Conservation (phyloP, 2,888 invertebrate species). For the Ditula angustiorana region DNA sequence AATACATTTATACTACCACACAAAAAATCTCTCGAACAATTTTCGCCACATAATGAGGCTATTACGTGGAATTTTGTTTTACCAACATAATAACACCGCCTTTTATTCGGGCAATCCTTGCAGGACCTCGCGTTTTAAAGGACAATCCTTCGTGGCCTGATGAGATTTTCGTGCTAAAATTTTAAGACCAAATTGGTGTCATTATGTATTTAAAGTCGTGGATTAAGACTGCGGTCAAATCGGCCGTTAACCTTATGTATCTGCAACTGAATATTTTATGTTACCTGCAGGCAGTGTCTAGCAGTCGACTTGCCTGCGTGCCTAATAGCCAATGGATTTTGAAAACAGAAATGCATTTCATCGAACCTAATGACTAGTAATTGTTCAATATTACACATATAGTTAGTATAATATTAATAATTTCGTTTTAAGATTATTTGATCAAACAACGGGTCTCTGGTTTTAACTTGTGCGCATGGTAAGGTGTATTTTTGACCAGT, state of each 20-base stretch:
- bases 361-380: background rate
- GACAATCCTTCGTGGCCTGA: slow-evolving; percentile 81
- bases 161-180: slow-evolving; percentile 84
- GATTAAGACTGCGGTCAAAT: slow-evolving; percentile 77
- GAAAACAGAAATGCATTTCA: background rate
- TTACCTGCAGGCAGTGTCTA: background rate
- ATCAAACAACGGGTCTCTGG: too few relatives aligned
- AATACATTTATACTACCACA: slow-evolving; percentile 84
- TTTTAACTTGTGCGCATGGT: too few relatives aligned
- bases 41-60: slow-evolving; percentile 86
- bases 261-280: slow-evolving; percentile 14
- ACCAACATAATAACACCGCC: slow-evolving; percentile 85
- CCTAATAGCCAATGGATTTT: background rate
- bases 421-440: too few relatives aligned
- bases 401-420: too few relatives aligned
- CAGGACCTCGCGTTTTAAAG: slow-evolving; percentile 80
- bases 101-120: slow-evolving; percentile 79
- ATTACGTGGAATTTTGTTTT: slow-evolving; percentile 85
- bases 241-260: slow-evolving; percentile 54
- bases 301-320: background rate
- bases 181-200: slow-evolving; percentile 78
- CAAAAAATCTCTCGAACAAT: slow-evolving; percentile 84
- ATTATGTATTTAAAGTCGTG: slow-evolving; percentile 78
- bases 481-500: too few relatives aligned
- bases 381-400: too few relatives aligned